Base-by-base conservation (phyloP, 2,888 invertebrate species). In the Scaeva pyrastri region DNA sequence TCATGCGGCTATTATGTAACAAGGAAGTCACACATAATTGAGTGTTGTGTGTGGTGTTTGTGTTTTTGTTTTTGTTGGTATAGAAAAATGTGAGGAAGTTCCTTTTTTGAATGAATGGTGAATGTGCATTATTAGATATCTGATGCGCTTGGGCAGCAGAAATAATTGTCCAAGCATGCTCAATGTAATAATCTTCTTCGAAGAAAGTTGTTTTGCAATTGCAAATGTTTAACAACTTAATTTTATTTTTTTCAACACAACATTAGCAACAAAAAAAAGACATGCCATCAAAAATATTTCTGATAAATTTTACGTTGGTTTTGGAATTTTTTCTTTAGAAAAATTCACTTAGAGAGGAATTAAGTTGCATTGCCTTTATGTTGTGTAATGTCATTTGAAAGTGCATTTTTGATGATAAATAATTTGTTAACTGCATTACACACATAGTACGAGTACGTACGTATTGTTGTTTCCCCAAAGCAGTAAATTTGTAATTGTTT, bases 181-280 rank as follows among this genome's bases (percentile, higher is more conserved):
- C n/a, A n/a, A n/a, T n/a, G n/a, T n/a, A 60, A 66, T 60, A 55
- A 64, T 76, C 70, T 64, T 73, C 60, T 58, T 71, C 41, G 48
- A 76, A 62, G 84, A 85, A 85, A 85, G 84, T 85, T 80, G 79
- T 78, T 64, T 62, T 10, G 58, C 43, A 41, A 66, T 68, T 52
- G 45, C 55, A 45, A 77, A 68, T 64, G 82, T 66, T 71, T 43
- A 76, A 72, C 56, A 72, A 55, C 77, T 62, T n/a, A 41, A 73
- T 77, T 50, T 50, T 43, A 31, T 19, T 66, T 48, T 26, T 26
- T 31, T 1, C 31, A 31, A 31, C 31, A 16, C 26, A 45, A 64
- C 45, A 45, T 52, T 55, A 41, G 45, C 12, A 55, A 77, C 5
- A 31, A 31, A 31, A 31, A 31, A 31, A 52, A 77, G 12, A 52